Conservation (phyloP, 2,113 vertebrate genomes). For the Hepsetus odoe region DNA sequence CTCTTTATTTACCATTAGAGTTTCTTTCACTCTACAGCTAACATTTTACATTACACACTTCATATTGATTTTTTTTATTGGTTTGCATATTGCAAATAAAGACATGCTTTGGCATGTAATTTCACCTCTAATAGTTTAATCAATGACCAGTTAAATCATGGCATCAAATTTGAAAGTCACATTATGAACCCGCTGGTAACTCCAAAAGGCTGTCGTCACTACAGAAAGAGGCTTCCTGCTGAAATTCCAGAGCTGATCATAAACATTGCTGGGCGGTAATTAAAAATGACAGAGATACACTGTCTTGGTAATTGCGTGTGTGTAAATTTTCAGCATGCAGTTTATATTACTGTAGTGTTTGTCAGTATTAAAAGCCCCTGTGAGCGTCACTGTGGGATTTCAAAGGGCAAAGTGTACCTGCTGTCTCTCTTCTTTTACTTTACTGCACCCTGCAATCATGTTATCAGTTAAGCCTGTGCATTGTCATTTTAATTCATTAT, state of each 20-base stretch:
- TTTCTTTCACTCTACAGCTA: slow-evolving; percentile 19
- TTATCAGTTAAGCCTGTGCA: slow-evolving; percentile 59
- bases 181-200: slow-evolving; percentile 29
- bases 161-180: slow-evolving; percentile 35
- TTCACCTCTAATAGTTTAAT: slow-evolving; percentile 40
- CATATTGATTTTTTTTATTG: slow-evolving; percentile 34
- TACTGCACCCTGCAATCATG: slow-evolving; percentile 65
- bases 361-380: not conserved
- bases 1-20: not conserved
- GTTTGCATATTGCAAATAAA: slow-evolving; percentile 28
- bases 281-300: not conserved
- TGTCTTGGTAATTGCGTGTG: not conserved
- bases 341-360: slow-evolving; percentile 12
- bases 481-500: slow-evolving; percentile 64
- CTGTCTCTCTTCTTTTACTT: slow-evolving; percentile 53
- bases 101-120: slow-evolving; percentile 30
- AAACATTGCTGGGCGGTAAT: not conserved
- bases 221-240: not conserved
- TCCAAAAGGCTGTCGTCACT: not conserved
- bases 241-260: not conserved
- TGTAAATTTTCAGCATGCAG: not conserved
- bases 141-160: slow-evolving; percentile 42
- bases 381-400: slow-evolving; percentile 38
- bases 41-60: too few relatives aligned
- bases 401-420: slow-evolving; percentile 58